A percentile compares a stretch with the other conserved stretches of the same genome.
Conservation (phyloP, 2,113 vertebrate species). For the Chloropsis hardwickii region DNA sequence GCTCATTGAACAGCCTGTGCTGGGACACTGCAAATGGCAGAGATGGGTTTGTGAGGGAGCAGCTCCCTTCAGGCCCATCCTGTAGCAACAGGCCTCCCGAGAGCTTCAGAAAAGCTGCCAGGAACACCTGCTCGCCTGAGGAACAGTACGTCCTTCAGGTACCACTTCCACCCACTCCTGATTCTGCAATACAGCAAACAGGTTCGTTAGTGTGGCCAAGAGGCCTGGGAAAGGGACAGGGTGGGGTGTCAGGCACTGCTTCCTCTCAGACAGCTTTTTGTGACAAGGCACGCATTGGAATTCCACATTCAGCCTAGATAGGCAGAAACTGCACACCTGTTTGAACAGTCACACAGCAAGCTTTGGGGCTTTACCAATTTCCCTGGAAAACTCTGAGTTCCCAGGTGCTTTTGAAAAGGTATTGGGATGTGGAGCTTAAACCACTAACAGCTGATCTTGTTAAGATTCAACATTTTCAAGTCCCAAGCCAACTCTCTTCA, state of each 20-base stretch:
- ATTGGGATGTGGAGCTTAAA: neutral
- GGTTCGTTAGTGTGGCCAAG: neutral
- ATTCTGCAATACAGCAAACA: neutral
- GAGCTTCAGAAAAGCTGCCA: neutral
- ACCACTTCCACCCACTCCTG: neutral
- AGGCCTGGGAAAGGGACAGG: neutral
- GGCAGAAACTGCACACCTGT: neutral
- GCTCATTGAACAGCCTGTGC: slow-evolving; percentile 95
- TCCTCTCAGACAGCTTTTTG: neutral
- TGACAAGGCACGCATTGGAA: neutral
- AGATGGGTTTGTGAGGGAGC: neutral
- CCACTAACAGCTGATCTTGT: neutral
- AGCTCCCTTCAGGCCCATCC: neutral
- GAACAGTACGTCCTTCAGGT: neutral
- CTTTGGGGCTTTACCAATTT: neutral
- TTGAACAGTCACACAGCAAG: neutral
- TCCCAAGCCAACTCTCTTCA: neutral
- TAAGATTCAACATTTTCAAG: neutral
- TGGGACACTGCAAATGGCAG: slow-evolving; percentile 80
- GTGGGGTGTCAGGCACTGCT: neutral
- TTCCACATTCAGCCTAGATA: neutral
- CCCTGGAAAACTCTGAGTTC: neutral
- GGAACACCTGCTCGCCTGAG: neutral
- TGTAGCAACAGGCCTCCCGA: neutral
- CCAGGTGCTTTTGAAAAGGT: neutral